A percentile compares a stretch with the other conserved stretches of the same genome.
These are phyloP conservation scores for Pangasius sanitwongsei DNA, from an alignment of 2,797 vertebrate genomes.

Conservation along the genomic window DNA sequence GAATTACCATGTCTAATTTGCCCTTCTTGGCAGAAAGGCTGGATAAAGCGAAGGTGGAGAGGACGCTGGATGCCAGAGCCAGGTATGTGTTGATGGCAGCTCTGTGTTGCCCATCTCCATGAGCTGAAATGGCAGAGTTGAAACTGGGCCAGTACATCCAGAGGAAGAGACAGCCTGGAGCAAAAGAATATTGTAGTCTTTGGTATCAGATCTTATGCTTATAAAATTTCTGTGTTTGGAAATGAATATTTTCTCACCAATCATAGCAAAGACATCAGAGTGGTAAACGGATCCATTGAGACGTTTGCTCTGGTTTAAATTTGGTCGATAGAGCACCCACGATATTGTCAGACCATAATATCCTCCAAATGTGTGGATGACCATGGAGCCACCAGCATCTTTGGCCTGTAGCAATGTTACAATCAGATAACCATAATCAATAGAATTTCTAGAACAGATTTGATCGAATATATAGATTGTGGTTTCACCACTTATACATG, in stretches of 20 bases:
- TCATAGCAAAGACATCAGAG: slow-evolving; percentile 94
- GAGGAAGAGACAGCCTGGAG: slow-evolving; percentile 89
- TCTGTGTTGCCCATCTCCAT: slow-evolving; percentile 90
- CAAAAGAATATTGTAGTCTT: background rate
- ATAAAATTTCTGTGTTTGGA: background rate
- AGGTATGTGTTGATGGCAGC: slow-evolving; percentile 92
- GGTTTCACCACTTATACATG: background rate
- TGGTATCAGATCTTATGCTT: background rate
- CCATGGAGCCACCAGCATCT: slow-evolving; percentile 96
- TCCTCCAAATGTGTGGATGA: slow-evolving; percentile 91
- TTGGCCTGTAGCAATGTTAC: slow-evolving; percentile 71
- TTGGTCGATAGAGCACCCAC: slow-evolving; percentile 87
- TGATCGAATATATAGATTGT: background rate
- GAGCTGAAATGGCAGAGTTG: slow-evolving; percentile 87
- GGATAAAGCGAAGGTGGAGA: slow-evolving; percentile 87
- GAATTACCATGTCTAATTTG: slow-evolving; percentile 92
- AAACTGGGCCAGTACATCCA: slow-evolving; percentile 99
- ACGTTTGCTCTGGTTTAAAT: slow-evolving; percentile 82
- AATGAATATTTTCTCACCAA: slow-evolving; percentile 79
- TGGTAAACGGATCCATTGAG: slow-evolving; percentile 83
- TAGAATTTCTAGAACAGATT: background rate
- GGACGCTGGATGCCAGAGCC: slow-evolving; percentile 82
- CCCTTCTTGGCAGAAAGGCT: slow-evolving; percentile 85
- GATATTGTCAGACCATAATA: slow-evolving; percentile 93
- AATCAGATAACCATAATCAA: background rate